Evolutionary conservation across 2,888 invertebrate species (phyloP).

Genomic region (Aleiodes testaceus): DNA sequence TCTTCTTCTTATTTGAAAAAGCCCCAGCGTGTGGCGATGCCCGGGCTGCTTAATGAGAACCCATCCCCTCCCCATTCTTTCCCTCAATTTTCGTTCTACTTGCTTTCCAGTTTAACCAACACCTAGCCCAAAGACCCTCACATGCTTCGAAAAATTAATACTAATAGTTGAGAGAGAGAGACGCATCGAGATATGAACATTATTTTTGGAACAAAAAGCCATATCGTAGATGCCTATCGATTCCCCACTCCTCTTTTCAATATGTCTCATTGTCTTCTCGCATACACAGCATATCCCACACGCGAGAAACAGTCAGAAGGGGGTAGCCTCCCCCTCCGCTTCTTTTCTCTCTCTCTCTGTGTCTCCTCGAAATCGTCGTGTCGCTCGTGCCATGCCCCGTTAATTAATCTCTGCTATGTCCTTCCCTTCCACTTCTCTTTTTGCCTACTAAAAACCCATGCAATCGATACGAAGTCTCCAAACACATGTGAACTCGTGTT

Average conservation of each 20-base stretch:
- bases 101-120: conserved; percentile 1
- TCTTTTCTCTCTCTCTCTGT: neutral
- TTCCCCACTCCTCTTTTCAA: conserved; percentile 16
- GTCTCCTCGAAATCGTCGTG: conserved; percentile 43
- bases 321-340: conserved; percentile 28
- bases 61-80: conserved; percentile 59
- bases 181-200: conserved; percentile 11
- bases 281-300: conserved; percentile 22
- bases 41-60: conserved; percentile 73
- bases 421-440: conserved; percentile 32
- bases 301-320: conserved; percentile 30
- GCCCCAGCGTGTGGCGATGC: conserved; percentile 63
- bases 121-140: neutral
- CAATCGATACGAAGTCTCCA: conserved; percentile 25
- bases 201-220: conserved; percentile 28
- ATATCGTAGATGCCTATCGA: conserved; percentile 22
- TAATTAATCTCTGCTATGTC: conserved; percentile 44
- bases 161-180: too few species aligned
- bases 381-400: conserved; percentile 43
- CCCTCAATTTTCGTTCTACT: conserved; percentile 6
- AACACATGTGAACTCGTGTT: neutral
- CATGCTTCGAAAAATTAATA: too few species aligned
- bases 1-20: conserved; percentile 56
- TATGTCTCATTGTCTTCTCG: conserved; percentile 32
- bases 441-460: conserved; percentile 30